A percentile compares a stretch with the other conserved stretches of the same genome.
Conservation (phyloP, 1,140 invertebrate genomes). For the Bombus superbus region DNA sequence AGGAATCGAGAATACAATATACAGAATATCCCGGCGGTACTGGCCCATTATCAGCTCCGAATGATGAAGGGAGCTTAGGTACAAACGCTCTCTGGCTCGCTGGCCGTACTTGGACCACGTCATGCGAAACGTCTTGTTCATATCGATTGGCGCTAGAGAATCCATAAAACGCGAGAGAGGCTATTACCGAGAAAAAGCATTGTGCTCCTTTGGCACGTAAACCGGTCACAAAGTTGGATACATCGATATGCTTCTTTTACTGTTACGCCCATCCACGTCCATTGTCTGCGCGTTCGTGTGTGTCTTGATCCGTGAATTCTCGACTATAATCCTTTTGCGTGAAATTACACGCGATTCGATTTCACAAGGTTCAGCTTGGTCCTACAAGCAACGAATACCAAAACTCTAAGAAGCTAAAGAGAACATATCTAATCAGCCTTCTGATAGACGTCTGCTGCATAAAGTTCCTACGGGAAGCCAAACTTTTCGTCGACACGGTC, state of each 20-base stretch:
- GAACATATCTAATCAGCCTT: neutral
- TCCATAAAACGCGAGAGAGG: slow-evolving; percentile 56
- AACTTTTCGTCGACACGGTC: neutral
- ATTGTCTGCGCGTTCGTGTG: neutral
- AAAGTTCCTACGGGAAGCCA: neutral
- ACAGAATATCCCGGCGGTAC: slow-evolving; percentile 30
- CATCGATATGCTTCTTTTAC: slow-evolving; percentile 9
- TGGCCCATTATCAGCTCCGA: slow-evolving; percentile 51
- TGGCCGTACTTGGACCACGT: slow-evolving; percentile 42
- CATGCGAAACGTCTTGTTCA: slow-evolving; percentile 51
- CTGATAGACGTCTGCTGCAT: neutral
- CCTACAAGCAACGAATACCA: neutral
- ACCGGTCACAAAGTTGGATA: slow-evolving; percentile 25
- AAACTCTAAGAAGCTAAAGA: neutral
- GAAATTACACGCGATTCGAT: neutral
- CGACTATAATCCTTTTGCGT: neutral
- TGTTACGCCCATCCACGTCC: neutral
- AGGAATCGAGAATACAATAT: slow-evolving; percentile 23
- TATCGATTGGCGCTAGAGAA: slow-evolving; percentile 61
- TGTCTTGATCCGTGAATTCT: neutral
- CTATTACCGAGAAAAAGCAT: slow-evolving; percentile 39
- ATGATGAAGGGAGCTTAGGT: slow-evolving; percentile 49
- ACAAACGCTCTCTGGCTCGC: slow-evolving; percentile 26
- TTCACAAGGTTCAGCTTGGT: neutral
- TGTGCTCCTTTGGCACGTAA: slow-evolving; percentile 43